A percentile compares a stretch with the other conserved stretches of the same genome.
Conservation (phyloP, 1,140 invertebrate genomes). For the Drosophila arizonae region DNA sequence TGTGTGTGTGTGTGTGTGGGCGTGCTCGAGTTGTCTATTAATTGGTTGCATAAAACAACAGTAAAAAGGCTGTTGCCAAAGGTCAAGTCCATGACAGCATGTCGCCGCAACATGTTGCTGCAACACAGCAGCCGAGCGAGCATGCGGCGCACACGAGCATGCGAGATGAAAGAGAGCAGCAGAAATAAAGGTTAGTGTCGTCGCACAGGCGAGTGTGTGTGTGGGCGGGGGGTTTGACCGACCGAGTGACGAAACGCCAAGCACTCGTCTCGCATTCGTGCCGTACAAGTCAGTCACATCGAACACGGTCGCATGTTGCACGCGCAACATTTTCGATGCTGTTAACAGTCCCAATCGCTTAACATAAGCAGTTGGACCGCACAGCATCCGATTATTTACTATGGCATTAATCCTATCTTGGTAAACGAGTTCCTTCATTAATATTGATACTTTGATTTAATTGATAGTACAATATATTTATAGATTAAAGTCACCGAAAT, state of each 20-base stretch:
- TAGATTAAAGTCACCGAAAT: no score
- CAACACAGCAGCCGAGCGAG: slow-evolving; percentile 3
- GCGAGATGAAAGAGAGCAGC: slow-evolving; percentile 8
- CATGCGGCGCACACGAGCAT: slow-evolving; percentile 3
- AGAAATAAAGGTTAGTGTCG: background rate
- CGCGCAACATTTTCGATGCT: slow-evolving; percentile 21
- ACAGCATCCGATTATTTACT: slow-evolving; percentile 19
- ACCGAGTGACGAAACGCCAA: slow-evolving; percentile 24
- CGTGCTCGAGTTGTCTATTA: slow-evolving; percentile 54
- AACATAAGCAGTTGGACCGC: background rate
- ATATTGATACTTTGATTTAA: background rate
- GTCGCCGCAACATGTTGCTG: slow-evolving; percentile 35
- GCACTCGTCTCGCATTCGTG: slow-evolving; percentile 29
- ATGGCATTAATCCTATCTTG: slow-evolving; percentile 1
- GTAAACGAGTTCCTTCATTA: no score
- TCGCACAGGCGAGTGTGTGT: background rate
- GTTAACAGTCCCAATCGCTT: slow-evolving; percentile 4
- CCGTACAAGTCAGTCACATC: background rate
- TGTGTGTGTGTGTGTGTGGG: background rate
- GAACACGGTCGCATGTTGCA: slow-evolving; percentile 3
- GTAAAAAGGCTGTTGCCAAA: slow-evolving; percentile 65
- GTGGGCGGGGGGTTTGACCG: slow-evolving; percentile 2
- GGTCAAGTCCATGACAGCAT: slow-evolving; percentile 54
- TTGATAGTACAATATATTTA: background rate
- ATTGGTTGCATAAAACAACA: slow-evolving; percentile 68